Conservation (phyloP, 2,888 invertebrate species). For the Blastobasis adustella region DNA sequence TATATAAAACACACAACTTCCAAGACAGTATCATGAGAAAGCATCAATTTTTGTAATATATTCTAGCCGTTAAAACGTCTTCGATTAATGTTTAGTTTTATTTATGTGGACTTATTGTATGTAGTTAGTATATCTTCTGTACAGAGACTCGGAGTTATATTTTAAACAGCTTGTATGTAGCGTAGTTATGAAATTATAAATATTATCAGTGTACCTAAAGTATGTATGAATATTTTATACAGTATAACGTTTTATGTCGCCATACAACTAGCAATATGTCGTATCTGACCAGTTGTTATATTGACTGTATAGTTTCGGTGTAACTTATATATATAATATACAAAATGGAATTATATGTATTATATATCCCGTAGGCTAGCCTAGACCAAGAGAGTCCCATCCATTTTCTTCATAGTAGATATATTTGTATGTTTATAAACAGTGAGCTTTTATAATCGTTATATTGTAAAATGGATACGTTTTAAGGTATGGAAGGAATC, state of each 20-base stretch:
- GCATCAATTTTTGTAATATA: neutral
- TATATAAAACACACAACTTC: neutral
- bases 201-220: slow-evolving; percentile 21
- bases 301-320: neutral
- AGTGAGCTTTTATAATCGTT: slow-evolving; percentile 18
- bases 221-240: neutral
- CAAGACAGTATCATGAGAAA: neutral
- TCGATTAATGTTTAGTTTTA: neutral
- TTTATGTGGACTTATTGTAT: no score
- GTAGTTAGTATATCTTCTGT: no score
- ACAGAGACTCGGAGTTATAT: slow-evolving; percentile 8
- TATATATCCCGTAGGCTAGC: slow-evolving; percentile 46
- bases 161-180: slow-evolving; percentile 24
- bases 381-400: slow-evolving; percentile 53
- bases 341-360: slow-evolving; percentile 30
- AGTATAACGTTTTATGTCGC: no score
- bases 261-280: no score
- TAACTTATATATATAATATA: slow-evolving; percentile 10
- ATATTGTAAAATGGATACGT: slow-evolving; percentile 7
- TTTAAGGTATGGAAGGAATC: neutral
- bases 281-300: no score
- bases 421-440: slow-evolving; percentile 15
- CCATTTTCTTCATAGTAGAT: slow-evolving; percentile 23
- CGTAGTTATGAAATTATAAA: slow-evolving; percentile 5
- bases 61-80: neutral